Evolutionary conservation across 2,797 vertebrate genomes (phyloP).

Genomic region (Huso huso): DNA sequence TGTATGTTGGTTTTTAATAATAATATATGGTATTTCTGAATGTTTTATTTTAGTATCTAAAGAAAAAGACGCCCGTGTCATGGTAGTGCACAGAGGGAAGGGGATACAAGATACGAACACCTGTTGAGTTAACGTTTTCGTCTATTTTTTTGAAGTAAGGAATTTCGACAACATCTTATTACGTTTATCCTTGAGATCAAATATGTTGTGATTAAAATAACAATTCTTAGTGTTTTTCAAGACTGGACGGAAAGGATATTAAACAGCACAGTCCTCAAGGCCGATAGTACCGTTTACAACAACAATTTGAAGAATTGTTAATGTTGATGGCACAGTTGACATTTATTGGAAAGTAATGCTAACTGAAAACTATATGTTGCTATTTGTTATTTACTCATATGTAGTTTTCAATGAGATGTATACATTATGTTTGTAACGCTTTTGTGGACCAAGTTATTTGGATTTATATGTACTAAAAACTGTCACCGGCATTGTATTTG

Average conservation of each 20-base stretch:
- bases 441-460: background rate
- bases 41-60: conserved; percentile 6
- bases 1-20: background rate
- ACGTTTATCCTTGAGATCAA: conserved; percentile 12
- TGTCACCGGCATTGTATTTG: conserved; percentile 13
- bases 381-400: background rate
- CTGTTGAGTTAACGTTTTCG: conserved; percentile 19
- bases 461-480: conserved; percentile 8
- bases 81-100: conserved; percentile 1
- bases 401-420: conserved; percentile 13
- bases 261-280: background rate
- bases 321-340: no score
- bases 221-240: background rate
- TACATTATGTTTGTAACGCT: conserved; percentile 12
- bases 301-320: conserved; percentile 4
- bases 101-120: conserved; percentile 15
- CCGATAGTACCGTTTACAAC: background rate
- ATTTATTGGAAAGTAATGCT: background rate
- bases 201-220: background rate
- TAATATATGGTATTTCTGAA: background rate
- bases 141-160: conserved; percentile 10
- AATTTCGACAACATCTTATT: conserved; percentile 10
- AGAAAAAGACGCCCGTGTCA: background rate
- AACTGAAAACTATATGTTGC: conserved; percentile 5
- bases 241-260: background rate